phyloP scores from a whole-genome alignment of 1,140 invertebrate species.

The Periplaneta americana region DNA sequence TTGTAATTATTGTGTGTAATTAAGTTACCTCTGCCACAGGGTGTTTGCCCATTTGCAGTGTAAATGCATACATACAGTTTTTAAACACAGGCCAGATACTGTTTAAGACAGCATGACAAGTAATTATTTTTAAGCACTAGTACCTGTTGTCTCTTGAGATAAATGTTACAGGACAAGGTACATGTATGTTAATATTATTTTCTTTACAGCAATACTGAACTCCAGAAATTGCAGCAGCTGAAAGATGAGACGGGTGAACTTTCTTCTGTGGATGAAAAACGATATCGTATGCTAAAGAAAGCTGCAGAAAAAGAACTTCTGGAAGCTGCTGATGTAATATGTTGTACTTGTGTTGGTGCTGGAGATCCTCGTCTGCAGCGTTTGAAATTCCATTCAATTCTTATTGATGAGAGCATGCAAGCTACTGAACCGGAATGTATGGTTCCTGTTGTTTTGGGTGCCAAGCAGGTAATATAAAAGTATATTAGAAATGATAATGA shows the following conservation, averaged over 20 bases:
- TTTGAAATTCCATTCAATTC: constrained; percentile 93
- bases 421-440: constrained; percentile 98
- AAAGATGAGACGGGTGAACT: constrained; percentile 97
- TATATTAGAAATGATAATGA: no score
- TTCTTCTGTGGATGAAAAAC: constrained; percentile 88
- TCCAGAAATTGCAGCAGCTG: constrained; percentile 93
- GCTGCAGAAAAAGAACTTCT: constrained; percentile 88
- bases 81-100: no score
- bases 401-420: constrained; percentile 97
- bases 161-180: no score
- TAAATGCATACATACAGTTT: no score
- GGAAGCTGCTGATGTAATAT: constrained; percentile 96
- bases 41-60: no score
- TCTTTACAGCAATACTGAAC: constrained; percentile 67
- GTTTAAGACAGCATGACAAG: no score
- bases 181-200: constrained; percentile 14
- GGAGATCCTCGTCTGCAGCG: constrained; percentile 89
- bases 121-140: no score
- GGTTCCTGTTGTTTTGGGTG: constrained; percentile 97
- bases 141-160: no score
- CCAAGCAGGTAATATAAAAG: constrained; percentile 55
- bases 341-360: constrained; percentile 97
- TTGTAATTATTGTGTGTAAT: no score
- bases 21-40: no score
- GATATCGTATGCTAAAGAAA: constrained; percentile 88